Percentiles rank a stretch among this genome's conserved stretches.
Evolutionary conservation across 2,797 vertebrate species (phyloP).

Genomic region (Lophura swinhoii): DNA sequence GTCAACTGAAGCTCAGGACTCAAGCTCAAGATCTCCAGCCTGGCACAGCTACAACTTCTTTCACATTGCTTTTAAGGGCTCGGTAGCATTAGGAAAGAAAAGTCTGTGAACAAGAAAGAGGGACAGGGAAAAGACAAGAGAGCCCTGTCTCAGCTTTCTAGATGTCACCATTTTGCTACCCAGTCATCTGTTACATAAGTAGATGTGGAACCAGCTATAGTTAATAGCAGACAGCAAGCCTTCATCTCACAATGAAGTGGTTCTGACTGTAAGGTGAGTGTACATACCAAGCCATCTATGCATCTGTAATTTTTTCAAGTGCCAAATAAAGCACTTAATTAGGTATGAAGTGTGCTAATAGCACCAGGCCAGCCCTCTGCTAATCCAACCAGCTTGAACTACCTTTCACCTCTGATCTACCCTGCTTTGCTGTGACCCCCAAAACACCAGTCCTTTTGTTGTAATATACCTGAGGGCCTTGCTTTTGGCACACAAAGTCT

Average conservation of each 20-base stretch:
- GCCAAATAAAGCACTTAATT: not conserved
- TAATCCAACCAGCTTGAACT: not conserved
- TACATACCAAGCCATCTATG: not conserved
- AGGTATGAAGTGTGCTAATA: not conserved
- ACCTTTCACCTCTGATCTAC: not conserved
- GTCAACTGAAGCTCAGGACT: not conserved
- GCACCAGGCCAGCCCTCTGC: not conserved
- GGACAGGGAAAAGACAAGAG: not conserved
- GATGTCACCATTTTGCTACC: not conserved
- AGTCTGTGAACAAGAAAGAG: not conserved
- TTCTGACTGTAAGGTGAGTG: not conserved
- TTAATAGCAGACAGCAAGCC: not conserved
- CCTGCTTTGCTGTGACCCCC: not conserved
- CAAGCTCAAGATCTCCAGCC: not conserved
- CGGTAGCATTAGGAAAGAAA: not conserved
- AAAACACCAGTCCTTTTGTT: not conserved
- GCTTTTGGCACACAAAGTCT: not conserved
- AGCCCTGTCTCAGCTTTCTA: not conserved
- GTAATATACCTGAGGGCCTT: not conserved
- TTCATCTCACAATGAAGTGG: not conserved
- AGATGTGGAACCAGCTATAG: not conserved
- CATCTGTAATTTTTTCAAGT: not conserved
- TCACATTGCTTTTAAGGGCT: not conserved
- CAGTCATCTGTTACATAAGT: not conserved
- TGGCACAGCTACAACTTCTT: not conserved